A percentile compares a stretch with the other conserved stretches of the same genome.
phyloP scores from a whole-genome alignment of 2,888 invertebrate species.

The Melieria omissa region DNA sequence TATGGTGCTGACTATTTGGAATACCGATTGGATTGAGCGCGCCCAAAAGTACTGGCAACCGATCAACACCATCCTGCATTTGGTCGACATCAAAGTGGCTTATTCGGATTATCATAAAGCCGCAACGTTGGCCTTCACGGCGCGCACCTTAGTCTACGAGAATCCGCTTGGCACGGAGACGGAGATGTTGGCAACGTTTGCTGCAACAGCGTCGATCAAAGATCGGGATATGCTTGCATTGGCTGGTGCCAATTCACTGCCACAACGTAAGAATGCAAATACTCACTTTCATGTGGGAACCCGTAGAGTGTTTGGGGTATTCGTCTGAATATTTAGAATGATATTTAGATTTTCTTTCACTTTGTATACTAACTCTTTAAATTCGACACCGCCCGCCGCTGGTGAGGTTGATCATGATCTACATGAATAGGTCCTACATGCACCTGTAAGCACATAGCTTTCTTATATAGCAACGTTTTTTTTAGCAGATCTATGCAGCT shows the following conservation, averaged over 20 bases:
- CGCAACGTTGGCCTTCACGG: slow-evolving; percentile 68
- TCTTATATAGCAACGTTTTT: too few species aligned
- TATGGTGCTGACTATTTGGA: slow-evolving; percentile 74
- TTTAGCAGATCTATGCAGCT: too few species aligned
- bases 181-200: slow-evolving; percentile 64
- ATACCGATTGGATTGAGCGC: slow-evolving; percentile 76
- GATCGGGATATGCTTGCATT: slow-evolving; percentile 48
- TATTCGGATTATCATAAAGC: slow-evolving; percentile 70
- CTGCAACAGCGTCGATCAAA: slow-evolving; percentile 39
- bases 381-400: too few species aligned
- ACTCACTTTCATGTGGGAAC: not conserved
- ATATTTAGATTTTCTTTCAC: too few species aligned
- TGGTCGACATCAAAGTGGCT: slow-evolving; percentile 75
- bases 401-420: too few species aligned
- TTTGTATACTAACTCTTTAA: too few species aligned
- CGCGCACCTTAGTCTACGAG: slow-evolving; percentile 76
- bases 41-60: slow-evolving; percentile 73
- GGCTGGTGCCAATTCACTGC: slow-evolving; percentile 51
- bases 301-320: too few species aligned
- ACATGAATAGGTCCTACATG: too few species aligned
- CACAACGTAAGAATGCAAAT: slow-evolving; percentile 63
- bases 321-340: too few species aligned
- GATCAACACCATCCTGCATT: slow-evolving; percentile 75
- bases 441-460: too few species aligned
- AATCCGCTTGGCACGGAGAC: slow-evolving; percentile 77